Evolutionary conservation across 2,888 invertebrate species (phyloP).

Genomic region (Netelia virgata): DNA sequence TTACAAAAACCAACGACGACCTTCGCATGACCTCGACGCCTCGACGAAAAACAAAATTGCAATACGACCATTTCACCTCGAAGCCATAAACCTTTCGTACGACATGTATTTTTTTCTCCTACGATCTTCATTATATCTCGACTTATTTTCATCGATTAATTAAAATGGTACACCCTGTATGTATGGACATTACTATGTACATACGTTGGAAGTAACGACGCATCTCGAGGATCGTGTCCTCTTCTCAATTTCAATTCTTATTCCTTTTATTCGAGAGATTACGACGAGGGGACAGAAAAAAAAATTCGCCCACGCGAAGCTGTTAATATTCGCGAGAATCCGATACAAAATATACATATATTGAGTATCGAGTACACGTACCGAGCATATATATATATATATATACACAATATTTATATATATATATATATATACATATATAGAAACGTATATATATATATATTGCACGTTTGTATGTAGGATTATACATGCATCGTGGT

Average conservation of each 20-base stretch:
- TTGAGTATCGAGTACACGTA: constrained; percentile 14
- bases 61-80: too few relatives aligned
- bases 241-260: background rate
- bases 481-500: constrained; percentile 44
- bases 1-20: too few relatives aligned
- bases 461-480: background rate
- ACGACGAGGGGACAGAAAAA: background rate
- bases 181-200: background rate
- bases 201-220: background rate
- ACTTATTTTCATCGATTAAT: too few relatives aligned
- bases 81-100: too few relatives aligned
- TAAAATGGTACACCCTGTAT: background rate
- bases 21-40: too few relatives aligned
- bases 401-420: background rate
- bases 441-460: background rate
- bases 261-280: background rate
- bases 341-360: background rate
- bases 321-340: background rate
- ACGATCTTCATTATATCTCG: too few relatives aligned
- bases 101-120: too few relatives aligned
- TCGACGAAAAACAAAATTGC: too few relatives aligned
- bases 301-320: constrained; percentile 27
- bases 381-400: background rate
- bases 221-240: background rate
- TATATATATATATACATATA: background rate